Percentiles rank a stretch among this genome's conserved stretches.
Conservation (phyloP, 2,888 invertebrate genomes). For the Steinernema hermaphroditum region DNA sequence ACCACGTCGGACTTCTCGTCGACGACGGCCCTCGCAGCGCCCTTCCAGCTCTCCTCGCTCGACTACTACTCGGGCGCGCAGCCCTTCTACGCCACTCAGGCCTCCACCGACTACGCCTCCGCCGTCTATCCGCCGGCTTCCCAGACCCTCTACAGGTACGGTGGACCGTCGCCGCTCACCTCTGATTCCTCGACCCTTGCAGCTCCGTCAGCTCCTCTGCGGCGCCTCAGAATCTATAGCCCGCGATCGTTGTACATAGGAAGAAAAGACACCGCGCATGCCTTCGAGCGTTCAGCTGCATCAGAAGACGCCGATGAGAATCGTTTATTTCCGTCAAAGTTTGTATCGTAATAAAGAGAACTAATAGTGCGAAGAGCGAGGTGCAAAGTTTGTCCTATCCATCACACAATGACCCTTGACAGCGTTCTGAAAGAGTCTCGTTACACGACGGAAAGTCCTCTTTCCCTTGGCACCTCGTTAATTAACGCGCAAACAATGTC, state of each 20-base stretch:
- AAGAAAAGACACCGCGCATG: background rate
- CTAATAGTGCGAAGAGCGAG: conserved; percentile 3
- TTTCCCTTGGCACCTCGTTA: conserved; percentile 28
- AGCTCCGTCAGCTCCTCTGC: conserved; percentile 4
- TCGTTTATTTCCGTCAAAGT: conserved; percentile 18
- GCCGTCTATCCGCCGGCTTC: background rate
- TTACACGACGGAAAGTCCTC: conserved; percentile 6
- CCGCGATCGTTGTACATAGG: background rate
- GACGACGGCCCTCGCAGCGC: background rate
- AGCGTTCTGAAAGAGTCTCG: conserved; percentile 29
- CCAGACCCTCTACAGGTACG: conserved; percentile 24
- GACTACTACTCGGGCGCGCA: conserved; percentile 19
- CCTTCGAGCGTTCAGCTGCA: conserved; percentile 18
- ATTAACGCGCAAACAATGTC: conserved; percentile 31
- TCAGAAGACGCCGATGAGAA: conserved; percentile 4
- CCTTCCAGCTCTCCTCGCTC: background rate
- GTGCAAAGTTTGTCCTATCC: conserved; percentile 23
- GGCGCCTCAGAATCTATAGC: conserved; percentile 6
- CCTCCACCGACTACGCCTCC: background rate
- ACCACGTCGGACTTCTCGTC: conserved; percentile 15
- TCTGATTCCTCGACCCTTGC: background rate
- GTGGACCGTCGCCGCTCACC: background rate
- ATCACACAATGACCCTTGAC: conserved; percentile 28
- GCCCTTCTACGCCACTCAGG: background rate
- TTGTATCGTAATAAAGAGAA: conserved; percentile 22